Evolutionary conservation across 2,113 vertebrate species (phyloP).

Genomic region (Ploceus nigricollis): DNA sequence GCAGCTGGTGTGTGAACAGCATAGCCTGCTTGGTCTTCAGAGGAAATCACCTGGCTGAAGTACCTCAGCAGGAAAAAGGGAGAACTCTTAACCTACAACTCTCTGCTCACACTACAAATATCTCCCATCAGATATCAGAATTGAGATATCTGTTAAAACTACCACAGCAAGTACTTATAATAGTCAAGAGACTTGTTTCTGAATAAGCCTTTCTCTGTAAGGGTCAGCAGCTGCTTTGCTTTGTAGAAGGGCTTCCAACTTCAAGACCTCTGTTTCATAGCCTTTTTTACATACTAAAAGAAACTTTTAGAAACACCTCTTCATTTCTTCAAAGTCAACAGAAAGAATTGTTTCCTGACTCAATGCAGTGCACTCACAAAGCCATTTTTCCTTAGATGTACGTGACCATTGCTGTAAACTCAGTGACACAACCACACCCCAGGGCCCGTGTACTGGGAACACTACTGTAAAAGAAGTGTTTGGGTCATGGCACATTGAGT

Average conservation of each 20-base stretch:
- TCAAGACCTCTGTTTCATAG: neutral
- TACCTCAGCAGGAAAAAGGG: neutral
- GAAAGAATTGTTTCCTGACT: neutral
- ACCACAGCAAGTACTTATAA: neutral
- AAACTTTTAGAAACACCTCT: neutral
- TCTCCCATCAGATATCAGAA: neutral
- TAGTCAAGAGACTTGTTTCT: neutral
- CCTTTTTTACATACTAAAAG: neutral
- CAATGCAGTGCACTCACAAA: neutral
- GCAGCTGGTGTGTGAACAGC: neutral
- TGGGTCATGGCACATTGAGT: neutral
- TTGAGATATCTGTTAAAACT: neutral
- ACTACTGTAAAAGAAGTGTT: neutral
- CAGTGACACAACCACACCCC: neutral
- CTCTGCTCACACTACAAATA: neutral
- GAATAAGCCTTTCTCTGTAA: neutral
- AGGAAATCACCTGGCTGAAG: neutral
- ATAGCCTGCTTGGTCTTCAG: neutral
- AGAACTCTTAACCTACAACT: neutral
- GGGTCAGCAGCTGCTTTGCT: neutral
- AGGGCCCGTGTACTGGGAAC: neutral
- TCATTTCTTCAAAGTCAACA: slow-evolving; percentile 2
- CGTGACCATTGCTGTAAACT: neutral
- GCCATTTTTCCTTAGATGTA: neutral
- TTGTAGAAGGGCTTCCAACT: neutral